Conservation (phyloP, 2,113 vertebrate genomes). For the Salvelinus namaycush region DNA sequence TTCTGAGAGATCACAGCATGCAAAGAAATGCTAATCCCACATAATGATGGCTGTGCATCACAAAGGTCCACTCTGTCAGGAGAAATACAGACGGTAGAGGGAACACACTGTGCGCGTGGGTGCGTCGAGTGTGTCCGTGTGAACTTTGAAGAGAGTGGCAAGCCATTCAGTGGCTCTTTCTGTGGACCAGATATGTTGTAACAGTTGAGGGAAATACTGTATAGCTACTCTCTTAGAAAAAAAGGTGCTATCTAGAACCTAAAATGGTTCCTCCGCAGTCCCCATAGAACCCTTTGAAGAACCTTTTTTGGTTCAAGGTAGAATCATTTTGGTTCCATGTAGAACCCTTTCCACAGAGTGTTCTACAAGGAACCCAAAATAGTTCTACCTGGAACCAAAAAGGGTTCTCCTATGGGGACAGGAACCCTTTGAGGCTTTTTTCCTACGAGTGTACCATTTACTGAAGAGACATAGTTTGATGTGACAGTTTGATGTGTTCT, state of each 20-base stretch:
- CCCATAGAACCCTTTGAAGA: too few species aligned
- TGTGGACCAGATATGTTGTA: slow-evolving; percentile 56
- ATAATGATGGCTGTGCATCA: slow-evolving; percentile 71
- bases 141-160: slow-evolving; percentile 26
- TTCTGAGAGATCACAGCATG: slow-evolving; percentile 68
- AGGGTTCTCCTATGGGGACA: too few species aligned
- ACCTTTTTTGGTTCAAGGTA: too few species aligned
- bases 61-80: slow-evolving; percentile 54
- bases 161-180: slow-evolving; percentile 46
- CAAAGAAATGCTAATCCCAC: slow-evolving; percentile 70
- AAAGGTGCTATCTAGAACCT: too few species aligned
- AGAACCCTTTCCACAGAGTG: too few species aligned
- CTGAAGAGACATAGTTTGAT: neutral
- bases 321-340: too few species aligned
- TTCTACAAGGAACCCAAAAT: too few species aligned
- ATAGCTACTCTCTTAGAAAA: too few species aligned
- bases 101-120: slow-evolving; percentile 8
- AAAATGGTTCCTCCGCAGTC: too few species aligned
- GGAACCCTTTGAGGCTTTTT: too few species aligned
- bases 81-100: slow-evolving; percentile 46
- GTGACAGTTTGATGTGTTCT: slow-evolving; percentile 41
- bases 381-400: too few species aligned
- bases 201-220: slow-evolving; percentile 29
- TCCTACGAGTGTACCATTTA: neutral
- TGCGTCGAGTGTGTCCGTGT: slow-evolving; percentile 17